Conservation (phyloP, 2,888 invertebrate genomes). For the Sminthurides aquaticus region DNA sequence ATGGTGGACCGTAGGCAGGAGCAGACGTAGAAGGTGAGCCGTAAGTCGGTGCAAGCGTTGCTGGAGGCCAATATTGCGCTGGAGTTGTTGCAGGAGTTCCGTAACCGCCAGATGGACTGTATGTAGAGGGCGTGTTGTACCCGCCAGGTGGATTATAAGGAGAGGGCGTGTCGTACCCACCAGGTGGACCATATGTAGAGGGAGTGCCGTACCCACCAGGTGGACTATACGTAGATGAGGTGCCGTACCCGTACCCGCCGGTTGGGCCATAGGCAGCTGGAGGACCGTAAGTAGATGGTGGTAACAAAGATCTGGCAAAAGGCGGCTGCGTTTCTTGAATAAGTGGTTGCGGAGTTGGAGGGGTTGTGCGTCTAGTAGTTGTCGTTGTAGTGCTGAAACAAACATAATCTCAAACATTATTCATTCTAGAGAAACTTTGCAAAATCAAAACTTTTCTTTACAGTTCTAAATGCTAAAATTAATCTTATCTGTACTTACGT, state of each 20-base stretch:
- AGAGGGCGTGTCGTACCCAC: too few relatives aligned
- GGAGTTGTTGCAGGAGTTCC: too few relatives aligned
- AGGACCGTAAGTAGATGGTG: background rate
- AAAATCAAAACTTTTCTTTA: too few relatives aligned
- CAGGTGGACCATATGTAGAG: background rate
- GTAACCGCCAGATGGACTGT: too few relatives aligned
- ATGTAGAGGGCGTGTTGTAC: too few relatives aligned
- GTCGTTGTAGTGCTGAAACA: background rate
- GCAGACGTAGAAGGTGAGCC: background rate
- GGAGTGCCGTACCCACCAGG: background rate
- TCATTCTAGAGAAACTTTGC: too few relatives aligned
- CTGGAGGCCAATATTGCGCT: too few relatives aligned
- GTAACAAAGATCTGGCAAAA: background rate
- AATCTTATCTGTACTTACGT: background rate
- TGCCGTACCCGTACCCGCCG: too few relatives aligned
- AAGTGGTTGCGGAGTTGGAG: background rate
- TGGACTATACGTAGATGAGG: background rate
- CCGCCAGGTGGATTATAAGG: too few relatives aligned
- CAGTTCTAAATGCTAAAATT: too few relatives aligned
- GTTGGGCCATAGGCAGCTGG: background rate
- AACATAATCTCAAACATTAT: too few relatives aligned
- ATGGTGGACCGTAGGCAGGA: background rate
- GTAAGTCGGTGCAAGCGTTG: background rate
- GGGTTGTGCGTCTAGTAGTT: background rate
- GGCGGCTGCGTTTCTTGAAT: constrained; percentile 1